Percentiles rank a stretch among this genome's conserved stretches.
Evolutionary conservation across 2,113 vertebrate genomes (phyloP).

Genomic region (Alosa alosa): DNA sequence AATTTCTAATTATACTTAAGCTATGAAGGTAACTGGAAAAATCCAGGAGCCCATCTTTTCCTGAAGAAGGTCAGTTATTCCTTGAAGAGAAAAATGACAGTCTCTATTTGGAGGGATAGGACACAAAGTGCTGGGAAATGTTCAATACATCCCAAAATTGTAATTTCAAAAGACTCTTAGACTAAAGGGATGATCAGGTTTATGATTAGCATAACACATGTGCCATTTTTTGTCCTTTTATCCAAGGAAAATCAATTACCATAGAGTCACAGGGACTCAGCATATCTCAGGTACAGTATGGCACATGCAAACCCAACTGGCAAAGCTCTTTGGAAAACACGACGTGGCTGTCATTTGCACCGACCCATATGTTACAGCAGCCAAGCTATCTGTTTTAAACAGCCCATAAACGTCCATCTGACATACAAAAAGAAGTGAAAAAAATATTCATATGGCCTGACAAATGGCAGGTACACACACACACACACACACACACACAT

Average conservation of each 20-base stretch:
- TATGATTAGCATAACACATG: background rate
- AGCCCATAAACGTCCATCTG: conserved; percentile 29
- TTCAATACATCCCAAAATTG: background rate
- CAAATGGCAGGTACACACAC: conserved; percentile 44
- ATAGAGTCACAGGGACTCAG: background rate
- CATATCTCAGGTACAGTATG: background rate
- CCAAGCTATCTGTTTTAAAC: conserved; percentile 25
- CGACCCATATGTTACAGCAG: background rate
- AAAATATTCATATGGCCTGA: conserved; percentile 62
- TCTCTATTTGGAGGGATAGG: background rate
- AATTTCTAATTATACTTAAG: background rate
- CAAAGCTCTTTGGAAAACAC: background rate
- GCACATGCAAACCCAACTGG: background rate
- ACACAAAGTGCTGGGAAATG: background rate
- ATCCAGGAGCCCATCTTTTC: background rate
- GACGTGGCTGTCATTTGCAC: too few relatives aligned
- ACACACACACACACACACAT: conserved; percentile 3
- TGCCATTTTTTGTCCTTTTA: background rate
- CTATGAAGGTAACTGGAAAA: background rate
- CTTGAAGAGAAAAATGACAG: background rate
- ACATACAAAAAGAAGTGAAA: conserved; percentile 49
- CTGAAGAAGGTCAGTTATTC: background rate
- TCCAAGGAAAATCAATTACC: background rate
- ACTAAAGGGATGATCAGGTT: background rate
- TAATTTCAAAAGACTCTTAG: background rate